Percentiles rank a stretch among this genome's conserved stretches.
Conservation (phyloP, 2,888 invertebrate genomes). For the Trichogramma evanescens region DNA sequence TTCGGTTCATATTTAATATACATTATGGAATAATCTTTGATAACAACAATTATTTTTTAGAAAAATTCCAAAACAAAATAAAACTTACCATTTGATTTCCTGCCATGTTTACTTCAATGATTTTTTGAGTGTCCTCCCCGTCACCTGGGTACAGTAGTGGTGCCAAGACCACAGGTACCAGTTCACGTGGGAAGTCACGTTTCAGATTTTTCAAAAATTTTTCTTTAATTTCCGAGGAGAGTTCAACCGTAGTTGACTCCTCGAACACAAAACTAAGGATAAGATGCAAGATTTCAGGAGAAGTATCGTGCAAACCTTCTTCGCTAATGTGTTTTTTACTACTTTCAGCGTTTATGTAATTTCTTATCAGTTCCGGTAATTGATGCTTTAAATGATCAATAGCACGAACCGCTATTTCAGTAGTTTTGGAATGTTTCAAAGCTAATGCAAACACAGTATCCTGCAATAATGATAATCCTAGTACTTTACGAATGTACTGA, state of each 20-base stretch:
- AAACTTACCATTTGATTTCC: conserved; percentile 40
- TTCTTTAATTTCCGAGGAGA: conserved; percentile 66
- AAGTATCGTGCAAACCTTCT: conserved; percentile 83
- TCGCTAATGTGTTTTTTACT: conserved; percentile 60
- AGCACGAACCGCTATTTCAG: conserved; percentile 68
- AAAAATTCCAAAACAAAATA: background rate
- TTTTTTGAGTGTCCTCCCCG: conserved; percentile 56
- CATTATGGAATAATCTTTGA: too few relatives aligned
- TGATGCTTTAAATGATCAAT: conserved; percentile 73
- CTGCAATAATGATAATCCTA: conserved; percentile 80
- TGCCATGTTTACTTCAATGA: conserved; percentile 41
- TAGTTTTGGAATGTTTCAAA: conserved; percentile 70
- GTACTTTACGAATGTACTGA: conserved; percentile 74
- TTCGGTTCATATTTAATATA: too few relatives aligned
- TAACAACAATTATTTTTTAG: background rate
- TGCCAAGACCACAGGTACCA: conserved; percentile 82
- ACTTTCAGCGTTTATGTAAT: conserved; percentile 71
- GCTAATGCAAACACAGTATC: conserved; percentile 87
- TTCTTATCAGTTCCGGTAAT: conserved; percentile 77
- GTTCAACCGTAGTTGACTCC: conserved; percentile 53
- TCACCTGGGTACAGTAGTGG: conserved; percentile 80
- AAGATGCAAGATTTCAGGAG: conserved; percentile 81
- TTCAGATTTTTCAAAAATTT: conserved; percentile 75
- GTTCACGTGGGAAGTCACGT: conserved; percentile 80
- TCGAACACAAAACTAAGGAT: conserved; percentile 60